Evolutionary conservation across 2,113 vertebrate genomes (phyloP).

Genomic region (Urocitellus parryii): DNA sequence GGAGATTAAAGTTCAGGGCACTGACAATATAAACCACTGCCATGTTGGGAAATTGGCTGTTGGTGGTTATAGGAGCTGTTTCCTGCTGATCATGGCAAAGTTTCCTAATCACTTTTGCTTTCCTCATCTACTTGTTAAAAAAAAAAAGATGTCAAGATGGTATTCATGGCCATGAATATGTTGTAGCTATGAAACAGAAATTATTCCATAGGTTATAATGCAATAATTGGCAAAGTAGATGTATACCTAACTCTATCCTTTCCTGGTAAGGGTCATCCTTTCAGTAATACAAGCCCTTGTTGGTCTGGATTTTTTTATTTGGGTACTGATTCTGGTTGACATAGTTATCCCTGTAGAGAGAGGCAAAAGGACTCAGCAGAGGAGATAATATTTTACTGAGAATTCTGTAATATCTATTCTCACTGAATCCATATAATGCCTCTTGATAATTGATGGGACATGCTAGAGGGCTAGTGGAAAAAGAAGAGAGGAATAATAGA

Average conservation of each 20-base stretch:
- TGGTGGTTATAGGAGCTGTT: background rate
- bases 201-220: background rate
- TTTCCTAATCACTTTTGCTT: background rate
- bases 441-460: background rate
- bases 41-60: background rate
- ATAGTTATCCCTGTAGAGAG: background rate
- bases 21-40: background rate
- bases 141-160: background rate
- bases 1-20: background rate
- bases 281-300: background rate
- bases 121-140: background rate
- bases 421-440: background rate
- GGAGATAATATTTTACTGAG: background rate
- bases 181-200: background rate
- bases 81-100: background rate
- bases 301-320: constrained; percentile 6
- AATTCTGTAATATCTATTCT: background rate
- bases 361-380: background rate
- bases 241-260: background rate
- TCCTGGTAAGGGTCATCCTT: background rate
- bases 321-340: background rate
- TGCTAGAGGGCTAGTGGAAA: background rate
- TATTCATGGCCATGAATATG: background rate
- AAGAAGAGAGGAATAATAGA: background rate
- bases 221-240: background rate